These are phyloP conservation scores for Hippocampus mohnikei DNA, from an alignment of 2,113 vertebrate species.

Conservation along the genomic window DNA sequence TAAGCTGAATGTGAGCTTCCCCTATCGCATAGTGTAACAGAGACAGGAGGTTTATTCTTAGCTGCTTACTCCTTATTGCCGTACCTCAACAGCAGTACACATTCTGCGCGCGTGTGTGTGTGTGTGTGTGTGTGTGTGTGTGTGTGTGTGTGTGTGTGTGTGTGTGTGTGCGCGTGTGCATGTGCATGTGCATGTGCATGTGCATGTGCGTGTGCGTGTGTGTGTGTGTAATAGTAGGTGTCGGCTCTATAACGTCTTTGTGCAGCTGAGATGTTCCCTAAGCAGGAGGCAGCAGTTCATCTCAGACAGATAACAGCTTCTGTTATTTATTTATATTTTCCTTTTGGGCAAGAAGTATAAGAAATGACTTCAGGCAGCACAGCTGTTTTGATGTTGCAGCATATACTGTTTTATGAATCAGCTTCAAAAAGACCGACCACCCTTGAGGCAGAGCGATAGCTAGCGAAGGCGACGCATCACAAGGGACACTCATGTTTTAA, in stretches of 20 bases:
- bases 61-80: constrained; percentile 41
- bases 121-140: too few relatives aligned
- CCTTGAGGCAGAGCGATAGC: constrained; percentile 33
- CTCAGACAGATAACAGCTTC: constrained; percentile 34
- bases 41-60: constrained; percentile 55
- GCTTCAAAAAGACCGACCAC: constrained; percentile 41
- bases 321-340: constrained; percentile 30
- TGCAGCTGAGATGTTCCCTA: constrained; percentile 30
- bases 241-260: background rate
- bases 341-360: constrained; percentile 51
- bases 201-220: background rate
- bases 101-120: constrained; percentile 15
- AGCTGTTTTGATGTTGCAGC: constrained; percentile 40
- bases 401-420: constrained; percentile 35
- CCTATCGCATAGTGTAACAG: constrained; percentile 40
- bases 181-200: too few relatives aligned
- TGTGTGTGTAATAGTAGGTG: constrained; percentile 8
- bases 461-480: constrained; percentile 13
- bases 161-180: background rate
- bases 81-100: constrained; percentile 43
- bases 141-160: background rate
- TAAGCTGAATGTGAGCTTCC: constrained; percentile 58
- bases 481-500: background rate
- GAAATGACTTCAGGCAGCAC: constrained; percentile 47
- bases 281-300: constrained; percentile 53